phyloP scores from a whole-genome alignment of 2,888 invertebrate species.

The Aleiodes alternator region DNA sequence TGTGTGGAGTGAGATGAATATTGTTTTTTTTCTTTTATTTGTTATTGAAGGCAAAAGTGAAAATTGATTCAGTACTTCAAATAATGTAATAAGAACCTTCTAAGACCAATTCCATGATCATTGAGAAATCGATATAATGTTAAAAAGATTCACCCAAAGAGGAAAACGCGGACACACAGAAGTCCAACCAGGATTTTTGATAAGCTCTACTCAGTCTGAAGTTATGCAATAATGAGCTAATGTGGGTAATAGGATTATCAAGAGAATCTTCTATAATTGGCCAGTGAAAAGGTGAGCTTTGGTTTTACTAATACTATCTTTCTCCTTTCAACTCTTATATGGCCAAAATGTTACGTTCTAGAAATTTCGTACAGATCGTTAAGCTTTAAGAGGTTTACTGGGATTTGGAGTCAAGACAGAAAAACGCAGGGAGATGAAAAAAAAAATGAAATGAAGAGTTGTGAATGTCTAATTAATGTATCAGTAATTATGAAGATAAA shows the following conservation, averaged over 20 bases:
- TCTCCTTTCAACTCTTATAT: slow-evolving; percentile 47
- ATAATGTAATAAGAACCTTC: too few species aligned
- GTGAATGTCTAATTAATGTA: too few species aligned
- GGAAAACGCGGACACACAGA: slow-evolving; percentile 49
- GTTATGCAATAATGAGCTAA: slow-evolving; percentile 75
- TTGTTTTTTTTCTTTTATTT: background rate
- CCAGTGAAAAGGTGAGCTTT: slow-evolving; percentile 73
- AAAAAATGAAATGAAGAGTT: slow-evolving; percentile 17
- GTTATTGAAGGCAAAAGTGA: background rate
- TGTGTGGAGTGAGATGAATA: slow-evolving; percentile 13
- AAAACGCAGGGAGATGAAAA: background rate
- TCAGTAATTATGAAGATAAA: too few species aligned
- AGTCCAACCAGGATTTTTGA: slow-evolving; percentile 46
- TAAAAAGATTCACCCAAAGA: slow-evolving; percentile 44
- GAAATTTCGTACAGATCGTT: slow-evolving; percentile 63
- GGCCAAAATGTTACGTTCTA: slow-evolving; percentile 63
- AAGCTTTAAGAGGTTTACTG: slow-evolving; percentile 66
- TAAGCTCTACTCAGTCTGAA: slow-evolving; percentile 59
- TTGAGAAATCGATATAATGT: slow-evolving; percentile 32
- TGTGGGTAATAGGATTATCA: slow-evolving; percentile 74
- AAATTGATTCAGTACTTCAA: too few species aligned
- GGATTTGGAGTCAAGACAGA: slow-evolving; percentile 8
- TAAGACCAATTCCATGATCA: background rate
- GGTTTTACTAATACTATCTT: slow-evolving; percentile 62
- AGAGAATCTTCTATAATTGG: slow-evolving; percentile 74